These are phyloP conservation scores for Silurus meridionalis DNA, from an alignment of 2,113 vertebrate species.

Conservation along the genomic window DNA sequence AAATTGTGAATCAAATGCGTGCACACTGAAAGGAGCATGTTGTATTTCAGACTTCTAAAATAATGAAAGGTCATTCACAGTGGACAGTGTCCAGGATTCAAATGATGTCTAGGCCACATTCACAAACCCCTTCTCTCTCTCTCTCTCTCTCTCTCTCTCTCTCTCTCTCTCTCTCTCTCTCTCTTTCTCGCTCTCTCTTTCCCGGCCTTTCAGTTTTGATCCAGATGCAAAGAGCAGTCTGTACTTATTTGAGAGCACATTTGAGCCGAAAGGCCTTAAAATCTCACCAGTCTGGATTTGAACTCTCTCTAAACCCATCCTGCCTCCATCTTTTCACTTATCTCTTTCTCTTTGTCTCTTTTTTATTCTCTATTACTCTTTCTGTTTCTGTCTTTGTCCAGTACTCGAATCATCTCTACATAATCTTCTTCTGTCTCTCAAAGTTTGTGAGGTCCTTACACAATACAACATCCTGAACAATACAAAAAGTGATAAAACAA, in stretches of 20 bases:
- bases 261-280: slow-evolving; percentile 78
- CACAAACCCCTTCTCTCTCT: slow-evolving; percentile 42
- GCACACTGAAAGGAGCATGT: not conserved
- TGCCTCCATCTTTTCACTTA: slow-evolving; percentile 50
- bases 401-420: not conserved
- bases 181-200: slow-evolving; percentile 35
- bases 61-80: not conserved
- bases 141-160: slow-evolving; percentile 48
- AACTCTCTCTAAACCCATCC: slow-evolving; percentile 35
- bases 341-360: slow-evolving; percentile 52
- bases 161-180: slow-evolving; percentile 47
- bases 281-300: slow-evolving; percentile 74
- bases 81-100: slow-evolving; percentile 35
- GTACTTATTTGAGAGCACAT: slow-evolving; percentile 79
- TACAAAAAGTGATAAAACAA: not conserved
- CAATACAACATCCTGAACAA: not conserved
- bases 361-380: not conserved
- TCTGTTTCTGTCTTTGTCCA: not conserved
- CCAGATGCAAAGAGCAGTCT: slow-evolving; percentile 80
- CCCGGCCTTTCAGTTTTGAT: slow-evolving; percentile 65
- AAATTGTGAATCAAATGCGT: not conserved
- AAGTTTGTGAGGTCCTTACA: not conserved
- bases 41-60: not conserved
- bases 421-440: not conserved
- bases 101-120: slow-evolving; percentile 38